phyloP scores from a whole-genome alignment of 2,888 invertebrate genomes.

The Tholera decimalis region DNA sequence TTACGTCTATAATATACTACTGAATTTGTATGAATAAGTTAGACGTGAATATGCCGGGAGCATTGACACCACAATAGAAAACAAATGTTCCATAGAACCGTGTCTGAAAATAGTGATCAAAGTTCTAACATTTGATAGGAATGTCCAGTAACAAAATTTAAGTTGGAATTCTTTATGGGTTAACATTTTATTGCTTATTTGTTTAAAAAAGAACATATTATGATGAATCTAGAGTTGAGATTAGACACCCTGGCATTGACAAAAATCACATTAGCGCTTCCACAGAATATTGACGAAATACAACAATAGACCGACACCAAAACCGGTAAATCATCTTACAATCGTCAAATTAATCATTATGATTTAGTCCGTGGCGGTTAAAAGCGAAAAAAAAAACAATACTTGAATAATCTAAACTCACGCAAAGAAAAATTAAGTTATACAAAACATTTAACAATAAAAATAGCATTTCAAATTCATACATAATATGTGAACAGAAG shows the following conservation, averaged over 20 bases:
- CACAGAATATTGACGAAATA: not conserved
- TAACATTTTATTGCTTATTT: too few relatives aligned
- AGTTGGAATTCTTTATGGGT: too few relatives aligned
- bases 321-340: not conserved
- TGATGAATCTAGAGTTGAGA: slow-evolving; percentile 2
- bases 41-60: not conserved
- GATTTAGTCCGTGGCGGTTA: too few relatives aligned
- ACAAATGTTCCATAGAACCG: too few relatives aligned
- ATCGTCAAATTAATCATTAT: not conserved
- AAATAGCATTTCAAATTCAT: too few relatives aligned
- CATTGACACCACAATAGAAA: too few relatives aligned
- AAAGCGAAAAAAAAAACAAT: not conserved
- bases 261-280: slow-evolving; percentile 26
- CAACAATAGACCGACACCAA: not conserved
- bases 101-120: too few relatives aligned
- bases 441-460: too few relatives aligned
- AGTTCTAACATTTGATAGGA: too few relatives aligned
- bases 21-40: slow-evolving; percentile 4
- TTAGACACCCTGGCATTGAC: slow-evolving; percentile 11
- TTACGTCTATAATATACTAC: slow-evolving; percentile 19
- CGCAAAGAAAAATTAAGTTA: not conserved
- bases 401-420: slow-evolving; percentile 6
- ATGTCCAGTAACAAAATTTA: too few relatives aligned
- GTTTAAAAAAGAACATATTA: not conserved
- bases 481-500: too few relatives aligned